Percentiles rank a stretch among this genome's conserved stretches.
phyloP scores from a whole-genome alignment of 2,888 invertebrate species.

The Dynastes hyllus region DNA sequence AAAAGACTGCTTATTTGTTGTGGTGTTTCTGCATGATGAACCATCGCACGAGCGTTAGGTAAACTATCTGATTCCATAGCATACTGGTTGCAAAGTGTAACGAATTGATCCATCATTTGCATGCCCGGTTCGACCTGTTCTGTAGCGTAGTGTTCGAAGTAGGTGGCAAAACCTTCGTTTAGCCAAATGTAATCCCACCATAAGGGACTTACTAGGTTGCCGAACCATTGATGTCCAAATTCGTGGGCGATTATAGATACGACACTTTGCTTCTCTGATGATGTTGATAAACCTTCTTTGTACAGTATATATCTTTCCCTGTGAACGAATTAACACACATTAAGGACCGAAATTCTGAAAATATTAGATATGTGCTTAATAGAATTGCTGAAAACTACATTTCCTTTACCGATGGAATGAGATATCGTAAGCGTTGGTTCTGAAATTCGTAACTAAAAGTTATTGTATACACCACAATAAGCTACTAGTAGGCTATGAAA shows the following conservation, averaged over 20 bases:
- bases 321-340: not conserved
- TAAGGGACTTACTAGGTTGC: conserved; percentile 77
- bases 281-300: not conserved
- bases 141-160: conserved; percentile 71
- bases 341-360: not conserved
- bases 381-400: not conserved
- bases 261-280: conserved; percentile 56
- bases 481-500: too few relatives aligned
- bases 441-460: too few relatives aligned
- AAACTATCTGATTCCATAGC: conserved; percentile 66
- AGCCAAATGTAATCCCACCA: conserved; percentile 75
- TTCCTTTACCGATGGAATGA: not conserved
- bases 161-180: too few relatives aligned
- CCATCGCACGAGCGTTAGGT: conserved; percentile 74
- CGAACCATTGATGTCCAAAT: conserved; percentile 82
- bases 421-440: too few relatives aligned
- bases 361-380: not conserved
- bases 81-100: conserved; percentile 60
- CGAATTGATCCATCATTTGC: conserved; percentile 39
- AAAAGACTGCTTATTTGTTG: conserved; percentile 19
- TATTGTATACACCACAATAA: too few relatives aligned
- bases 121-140: conserved; percentile 57
- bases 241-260: conserved; percentile 77
- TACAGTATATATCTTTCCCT: conserved; percentile 45
- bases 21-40: conserved; percentile 65